phyloP scores from a whole-genome alignment of 2,113 vertebrate genomes.

The Emberiza fucata region DNA sequence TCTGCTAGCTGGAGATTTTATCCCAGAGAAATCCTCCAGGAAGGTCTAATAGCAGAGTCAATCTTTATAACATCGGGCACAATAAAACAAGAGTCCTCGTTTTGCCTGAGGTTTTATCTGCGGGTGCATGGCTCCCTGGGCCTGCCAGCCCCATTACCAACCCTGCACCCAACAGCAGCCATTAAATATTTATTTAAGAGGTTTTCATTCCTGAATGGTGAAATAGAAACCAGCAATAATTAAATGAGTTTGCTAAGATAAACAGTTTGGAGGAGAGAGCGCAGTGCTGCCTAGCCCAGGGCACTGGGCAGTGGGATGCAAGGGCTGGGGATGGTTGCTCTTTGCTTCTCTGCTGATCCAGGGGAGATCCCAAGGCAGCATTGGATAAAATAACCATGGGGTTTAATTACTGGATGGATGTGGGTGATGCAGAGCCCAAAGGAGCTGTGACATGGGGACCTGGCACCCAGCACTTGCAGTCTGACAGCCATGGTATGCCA shows the following conservation, averaged over 20 bases:
- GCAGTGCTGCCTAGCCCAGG: fast-evolving
- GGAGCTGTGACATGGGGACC: background rate
- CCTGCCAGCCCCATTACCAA: background rate
- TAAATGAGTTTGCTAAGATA: background rate
- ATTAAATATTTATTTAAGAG: conserved; percentile 30
- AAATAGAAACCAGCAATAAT: background rate
- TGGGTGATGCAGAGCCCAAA: background rate
- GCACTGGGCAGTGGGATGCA: fast-evolving
- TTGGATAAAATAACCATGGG: fast-evolving
- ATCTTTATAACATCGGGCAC: conserved; percentile 4
- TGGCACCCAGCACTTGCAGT: fast-evolving
- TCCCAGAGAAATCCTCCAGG: background rate
- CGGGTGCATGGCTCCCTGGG: fast-evolving
- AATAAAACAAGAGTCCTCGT: background rate
- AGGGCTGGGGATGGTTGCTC: background rate
- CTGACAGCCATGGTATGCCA: background rate
- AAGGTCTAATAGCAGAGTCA: conserved; percentile 33
- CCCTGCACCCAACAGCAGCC: background rate
- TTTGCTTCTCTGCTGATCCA: background rate
- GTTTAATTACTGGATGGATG: background rate
- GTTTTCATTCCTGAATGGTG: background rate
- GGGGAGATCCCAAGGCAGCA: background rate
- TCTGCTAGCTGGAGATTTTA: background rate
- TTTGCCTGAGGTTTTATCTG: background rate
- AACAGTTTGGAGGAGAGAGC: background rate